Evolutionary conservation across 1,140 invertebrate species (phyloP).

Genomic region (Diuraphis noxia): DNA sequence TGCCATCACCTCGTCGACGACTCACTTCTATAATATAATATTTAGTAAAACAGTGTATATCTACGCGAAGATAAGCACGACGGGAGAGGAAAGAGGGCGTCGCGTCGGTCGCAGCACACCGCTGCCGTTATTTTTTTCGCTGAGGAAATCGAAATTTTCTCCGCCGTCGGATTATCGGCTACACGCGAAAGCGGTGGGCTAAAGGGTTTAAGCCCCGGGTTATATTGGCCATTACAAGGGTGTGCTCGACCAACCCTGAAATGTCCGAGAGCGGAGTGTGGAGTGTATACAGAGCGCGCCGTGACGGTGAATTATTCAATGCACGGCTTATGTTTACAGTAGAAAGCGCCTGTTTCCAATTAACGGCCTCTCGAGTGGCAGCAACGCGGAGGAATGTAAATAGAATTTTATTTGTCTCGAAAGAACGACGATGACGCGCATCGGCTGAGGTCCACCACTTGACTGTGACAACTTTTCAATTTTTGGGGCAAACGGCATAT

Average conservation of each 20-base stretch:
- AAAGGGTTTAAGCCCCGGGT: constrained; percentile 45
- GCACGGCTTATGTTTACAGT: constrained; percentile 34
- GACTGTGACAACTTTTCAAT: neutral
- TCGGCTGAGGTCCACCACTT: neutral
- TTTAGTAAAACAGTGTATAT: neutral
- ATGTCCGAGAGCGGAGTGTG: constrained; percentile 27
- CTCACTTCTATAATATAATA: neutral
- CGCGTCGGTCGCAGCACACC: no score
- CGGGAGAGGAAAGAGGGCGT: neutral
- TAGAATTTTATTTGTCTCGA: constrained; percentile 29
- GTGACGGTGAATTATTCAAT: constrained; percentile 7
- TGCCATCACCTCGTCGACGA: no score
- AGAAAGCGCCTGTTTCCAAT: constrained; percentile 42
- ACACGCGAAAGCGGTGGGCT: neutral
- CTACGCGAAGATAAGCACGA: neutral
- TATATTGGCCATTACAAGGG: constrained; percentile 48
- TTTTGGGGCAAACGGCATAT: neutral
- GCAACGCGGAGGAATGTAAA: constrained; percentile 8
- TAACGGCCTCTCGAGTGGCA: neutral
- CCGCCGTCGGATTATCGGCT: constrained; percentile 41
- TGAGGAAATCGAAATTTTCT: constrained; percentile 34
- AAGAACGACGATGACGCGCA: neutral
- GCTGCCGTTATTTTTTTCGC: neutral
- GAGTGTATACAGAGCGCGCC: constrained; percentile 25
- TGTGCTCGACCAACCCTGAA: constrained; percentile 46